Percentiles rank a stretch among this genome's conserved stretches.
Evolutionary conservation across 2,888 invertebrate species (phyloP).

Genomic region (Sericinus montela): DNA sequence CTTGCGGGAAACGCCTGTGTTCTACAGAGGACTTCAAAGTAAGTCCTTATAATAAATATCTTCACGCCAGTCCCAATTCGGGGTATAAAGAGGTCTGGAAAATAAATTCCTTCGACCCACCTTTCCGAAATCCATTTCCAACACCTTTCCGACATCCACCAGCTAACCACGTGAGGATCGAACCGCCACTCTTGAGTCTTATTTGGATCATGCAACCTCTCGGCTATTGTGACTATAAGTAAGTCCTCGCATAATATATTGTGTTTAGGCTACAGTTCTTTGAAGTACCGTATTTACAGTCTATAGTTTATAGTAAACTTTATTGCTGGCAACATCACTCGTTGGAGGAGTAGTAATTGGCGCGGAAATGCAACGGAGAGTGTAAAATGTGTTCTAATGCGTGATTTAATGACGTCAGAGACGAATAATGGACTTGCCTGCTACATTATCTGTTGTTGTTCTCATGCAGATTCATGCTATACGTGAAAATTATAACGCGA

Average conservation of each 20-base stretch:
- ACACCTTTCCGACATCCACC: too few species aligned
- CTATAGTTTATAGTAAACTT: slow-evolving; percentile 37
- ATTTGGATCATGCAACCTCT: too few species aligned
- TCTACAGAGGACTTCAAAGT: too few species aligned
- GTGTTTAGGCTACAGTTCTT: slow-evolving; percentile 7
- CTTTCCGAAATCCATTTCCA: too few species aligned
- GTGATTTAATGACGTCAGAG: slow-evolving; percentile 38
- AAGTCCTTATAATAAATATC: too few species aligned
- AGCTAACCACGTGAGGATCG: too few species aligned
- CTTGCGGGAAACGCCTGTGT: too few species aligned
- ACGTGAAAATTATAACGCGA: slow-evolving; percentile 13
- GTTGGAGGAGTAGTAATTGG: slow-evolving; percentile 42
- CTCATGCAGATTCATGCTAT: slow-evolving; percentile 26
- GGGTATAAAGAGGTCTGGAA: too few species aligned
- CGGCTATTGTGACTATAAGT: too few species aligned
- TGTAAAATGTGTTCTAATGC: slow-evolving; percentile 40
- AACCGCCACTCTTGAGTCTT: too few species aligned
- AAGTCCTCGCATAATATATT: slow-evolving; percentile 1
- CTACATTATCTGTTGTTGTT: slow-evolving; percentile 30
- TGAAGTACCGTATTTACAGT: slow-evolving; percentile 43
- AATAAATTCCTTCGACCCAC: too few species aligned
- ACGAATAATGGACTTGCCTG: slow-evolving; percentile 31
- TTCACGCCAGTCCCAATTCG: too few species aligned
- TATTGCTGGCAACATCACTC: slow-evolving; percentile 47
- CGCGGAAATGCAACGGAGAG: slow-evolving; percentile 42